Evolutionary conservation across 2,113 vertebrate species (phyloP).

Genomic region (Rana temporaria): DNA sequence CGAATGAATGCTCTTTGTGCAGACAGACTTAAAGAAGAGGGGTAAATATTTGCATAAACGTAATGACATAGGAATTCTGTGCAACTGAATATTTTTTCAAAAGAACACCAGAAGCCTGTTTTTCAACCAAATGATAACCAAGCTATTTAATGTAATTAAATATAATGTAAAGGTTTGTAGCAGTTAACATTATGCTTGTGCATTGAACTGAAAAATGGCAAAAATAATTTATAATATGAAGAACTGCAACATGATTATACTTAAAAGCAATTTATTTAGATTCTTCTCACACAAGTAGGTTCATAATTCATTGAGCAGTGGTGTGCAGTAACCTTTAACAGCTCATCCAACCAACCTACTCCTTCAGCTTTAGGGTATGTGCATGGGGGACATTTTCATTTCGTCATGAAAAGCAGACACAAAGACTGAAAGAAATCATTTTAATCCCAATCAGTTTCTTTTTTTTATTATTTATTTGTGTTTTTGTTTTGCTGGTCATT

Average conservation of each 20-base stretch:
- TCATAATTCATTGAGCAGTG: no score
- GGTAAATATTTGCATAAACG: slow-evolving; percentile 19
- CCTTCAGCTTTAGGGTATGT: no score
- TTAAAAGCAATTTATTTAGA: slow-evolving; percentile 41
- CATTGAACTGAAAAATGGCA: slow-evolving; percentile 33
- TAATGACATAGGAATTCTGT: slow-evolving; percentile 20
- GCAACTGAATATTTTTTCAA: slow-evolving; percentile 35
- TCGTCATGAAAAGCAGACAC: no score
- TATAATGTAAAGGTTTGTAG: neutral
- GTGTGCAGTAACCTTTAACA: no score
- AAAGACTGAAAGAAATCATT: no score
- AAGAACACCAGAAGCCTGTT: neutral
- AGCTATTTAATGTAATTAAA: slow-evolving; percentile 30
- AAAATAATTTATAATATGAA: slow-evolving; percentile 37
- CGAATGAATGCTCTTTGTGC: slow-evolving; percentile 8
- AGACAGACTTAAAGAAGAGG: slow-evolving; percentile 21
- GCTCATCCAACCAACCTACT: no score
- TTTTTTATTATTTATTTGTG: no score
- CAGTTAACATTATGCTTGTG: neutral
- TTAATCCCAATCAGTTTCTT: no score
- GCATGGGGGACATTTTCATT: no score
- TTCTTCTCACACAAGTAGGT: slow-evolving; percentile 6
- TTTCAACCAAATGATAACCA: slow-evolving; percentile 34
- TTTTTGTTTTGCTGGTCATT: no score
- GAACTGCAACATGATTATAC: slow-evolving; percentile 25